Percentiles rank a stretch among this genome's conserved stretches.
phyloP scores from a whole-genome alignment of 1,140 invertebrate genomes.

The Drosophila repleta region DNA sequence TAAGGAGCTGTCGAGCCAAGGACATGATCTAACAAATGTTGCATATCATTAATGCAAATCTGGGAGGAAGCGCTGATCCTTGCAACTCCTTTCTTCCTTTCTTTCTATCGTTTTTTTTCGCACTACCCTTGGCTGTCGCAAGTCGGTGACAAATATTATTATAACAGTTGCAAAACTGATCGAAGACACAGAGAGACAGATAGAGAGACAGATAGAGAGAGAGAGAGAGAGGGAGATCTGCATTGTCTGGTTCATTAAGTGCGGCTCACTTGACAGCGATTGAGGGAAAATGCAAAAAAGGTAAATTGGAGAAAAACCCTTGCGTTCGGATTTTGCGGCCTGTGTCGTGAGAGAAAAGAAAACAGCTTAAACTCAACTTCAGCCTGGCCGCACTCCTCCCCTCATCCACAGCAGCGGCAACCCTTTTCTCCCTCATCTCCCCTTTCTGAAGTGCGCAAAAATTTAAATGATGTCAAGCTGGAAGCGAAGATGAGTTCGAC shows the following conservation, averaged over 20 bases:
- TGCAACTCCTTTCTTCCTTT: slow-evolving; percentile 10
- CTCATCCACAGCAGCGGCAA: not conserved
- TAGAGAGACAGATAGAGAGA: not conserved
- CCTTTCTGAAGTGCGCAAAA: slow-evolving; percentile 56
- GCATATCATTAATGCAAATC: slow-evolving; percentile 81
- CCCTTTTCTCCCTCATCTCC: slow-evolving; percentile 2
- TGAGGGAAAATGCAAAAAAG: not conserved
- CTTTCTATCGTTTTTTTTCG: too few relatives aligned
- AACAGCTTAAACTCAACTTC: slow-evolving; percentile 32
- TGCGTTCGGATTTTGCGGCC: slow-evolving; percentile 36
- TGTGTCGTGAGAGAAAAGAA: slow-evolving; percentile 53
- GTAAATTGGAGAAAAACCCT: slow-evolving; percentile 30
- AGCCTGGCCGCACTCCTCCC: not conserved
- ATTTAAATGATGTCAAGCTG: slow-evolving; percentile 58
- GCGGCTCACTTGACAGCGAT: slow-evolving; percentile 74
- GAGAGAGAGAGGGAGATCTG: slow-evolving; percentile 14
- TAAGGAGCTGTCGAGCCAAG: not conserved
- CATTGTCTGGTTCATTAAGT: slow-evolving; percentile 71
- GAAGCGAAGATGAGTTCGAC: slow-evolving; percentile 8
- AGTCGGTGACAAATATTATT: slow-evolving; percentile 78
- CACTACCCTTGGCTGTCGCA: slow-evolving; percentile 58
- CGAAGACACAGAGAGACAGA: slow-evolving; percentile 6
- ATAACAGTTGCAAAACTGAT: slow-evolving; percentile 61
- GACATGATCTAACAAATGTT: slow-evolving; percentile 57
- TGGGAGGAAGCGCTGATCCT: slow-evolving; percentile 42